Evolutionary conservation across 2,113 vertebrate species (phyloP).

Genomic region (Oreochromis tanganicae): DNA sequence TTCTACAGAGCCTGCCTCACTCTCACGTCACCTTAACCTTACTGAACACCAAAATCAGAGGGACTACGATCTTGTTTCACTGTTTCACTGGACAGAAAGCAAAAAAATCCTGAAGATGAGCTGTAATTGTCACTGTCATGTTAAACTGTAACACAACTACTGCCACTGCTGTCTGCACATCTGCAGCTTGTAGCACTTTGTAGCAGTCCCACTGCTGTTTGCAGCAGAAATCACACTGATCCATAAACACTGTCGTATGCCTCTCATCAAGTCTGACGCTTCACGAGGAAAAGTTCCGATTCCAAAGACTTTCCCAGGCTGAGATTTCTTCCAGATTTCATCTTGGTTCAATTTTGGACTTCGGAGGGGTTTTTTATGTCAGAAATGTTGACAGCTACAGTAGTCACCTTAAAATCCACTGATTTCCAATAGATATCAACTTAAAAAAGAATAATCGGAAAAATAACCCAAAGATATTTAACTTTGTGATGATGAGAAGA

Average conservation of each 20-base stretch:
- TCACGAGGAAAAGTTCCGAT: not conserved
- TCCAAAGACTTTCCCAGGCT: conserved; percentile 8
- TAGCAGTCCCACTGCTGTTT: not conserved
- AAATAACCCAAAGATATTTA: conserved; percentile 6
- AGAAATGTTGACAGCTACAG: not conserved
- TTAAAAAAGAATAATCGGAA: not conserved
- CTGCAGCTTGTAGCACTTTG: conserved; percentile 24
- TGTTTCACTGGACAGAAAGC: not conserved
- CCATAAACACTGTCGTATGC: not conserved
- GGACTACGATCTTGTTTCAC: not conserved
- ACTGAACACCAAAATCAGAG: not conserved
- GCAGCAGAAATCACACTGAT: conserved; percentile 13
- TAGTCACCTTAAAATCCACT: not conserved
- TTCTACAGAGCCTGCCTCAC: not conserved
- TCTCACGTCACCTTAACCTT: not conserved
- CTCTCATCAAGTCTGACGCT: not conserved
- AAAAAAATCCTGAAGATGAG: not conserved
- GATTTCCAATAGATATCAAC: not conserved
- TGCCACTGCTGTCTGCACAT: not conserved
- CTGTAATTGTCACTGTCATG: not conserved
- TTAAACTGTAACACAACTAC: conserved; percentile 1
- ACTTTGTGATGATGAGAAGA: not conserved
- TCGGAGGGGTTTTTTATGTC: not conserved
- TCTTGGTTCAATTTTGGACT: not conserved
- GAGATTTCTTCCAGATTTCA: not conserved